Conservation (phyloP, 2,888 invertebrate species). For the Hirudinaria manillensis region DNA sequence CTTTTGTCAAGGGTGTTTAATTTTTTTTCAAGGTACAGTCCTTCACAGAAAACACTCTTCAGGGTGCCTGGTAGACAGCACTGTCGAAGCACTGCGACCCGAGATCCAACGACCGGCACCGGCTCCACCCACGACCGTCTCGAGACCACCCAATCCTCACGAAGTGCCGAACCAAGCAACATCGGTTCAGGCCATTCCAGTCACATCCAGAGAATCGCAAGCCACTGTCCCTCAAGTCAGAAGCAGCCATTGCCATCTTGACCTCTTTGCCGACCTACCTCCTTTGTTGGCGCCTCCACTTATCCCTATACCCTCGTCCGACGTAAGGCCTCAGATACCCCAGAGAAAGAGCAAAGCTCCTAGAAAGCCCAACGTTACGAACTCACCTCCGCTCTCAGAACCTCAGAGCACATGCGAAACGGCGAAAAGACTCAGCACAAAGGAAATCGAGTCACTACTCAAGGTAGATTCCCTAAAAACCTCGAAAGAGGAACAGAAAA, state of each 20-base stretch:
- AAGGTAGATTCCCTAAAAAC: not conserved
- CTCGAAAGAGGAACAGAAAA: not conserved
- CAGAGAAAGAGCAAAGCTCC: conserved; percentile 21
- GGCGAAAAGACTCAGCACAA: not conserved
- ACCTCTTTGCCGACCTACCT: conserved; percentile 14
- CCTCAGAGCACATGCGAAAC: conserved; percentile 23
- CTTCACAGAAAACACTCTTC: too few relatives aligned
- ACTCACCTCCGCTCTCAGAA: conserved; percentile 14
- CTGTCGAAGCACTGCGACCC: too few relatives aligned
- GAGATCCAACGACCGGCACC: not conserved
- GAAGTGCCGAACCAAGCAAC: conserved; percentile 11
- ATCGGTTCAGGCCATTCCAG: conserved; percentile 18
- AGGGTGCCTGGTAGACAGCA: not conserved
- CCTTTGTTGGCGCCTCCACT: conserved; percentile 19
- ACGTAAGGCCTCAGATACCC: conserved; percentile 17
- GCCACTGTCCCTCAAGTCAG: not conserved
- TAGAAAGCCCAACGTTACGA: not conserved
- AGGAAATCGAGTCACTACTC: conserved; percentile 2
- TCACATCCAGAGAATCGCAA: conserved; percentile 9
- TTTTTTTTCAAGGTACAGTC: too few relatives aligned
- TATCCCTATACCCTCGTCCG: conserved; percentile 28
- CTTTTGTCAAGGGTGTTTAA: too few relatives aligned
- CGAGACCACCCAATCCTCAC: not conserved
- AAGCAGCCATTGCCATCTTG: conserved; percentile 14
- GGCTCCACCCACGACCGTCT: not conserved